These are phyloP conservation scores for Chitala chitala DNA, from an alignment of 2,113 vertebrate genomes.

Conservation along the genomic window DNA sequence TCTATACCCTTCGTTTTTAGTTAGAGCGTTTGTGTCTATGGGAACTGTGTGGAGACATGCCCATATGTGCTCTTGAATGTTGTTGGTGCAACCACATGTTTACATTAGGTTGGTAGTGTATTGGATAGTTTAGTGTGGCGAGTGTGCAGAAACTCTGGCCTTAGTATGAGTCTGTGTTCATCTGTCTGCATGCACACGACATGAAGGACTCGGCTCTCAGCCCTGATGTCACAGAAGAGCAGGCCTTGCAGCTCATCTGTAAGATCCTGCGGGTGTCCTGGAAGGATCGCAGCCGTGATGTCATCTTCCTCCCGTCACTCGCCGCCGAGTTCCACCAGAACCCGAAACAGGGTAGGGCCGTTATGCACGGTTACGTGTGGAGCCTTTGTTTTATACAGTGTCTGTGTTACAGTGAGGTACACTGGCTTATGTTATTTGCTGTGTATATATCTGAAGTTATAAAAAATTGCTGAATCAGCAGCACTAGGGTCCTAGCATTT, in stretches of 20 bases:
- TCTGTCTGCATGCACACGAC: neutral
- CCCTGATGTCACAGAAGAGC: conserved; percentile 89
- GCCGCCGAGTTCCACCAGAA: conserved; percentile 88
- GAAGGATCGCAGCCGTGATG: conserved; percentile 93
- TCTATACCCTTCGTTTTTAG: too few species aligned
- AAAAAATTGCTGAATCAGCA: too few species aligned
- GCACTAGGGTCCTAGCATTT: too few species aligned
- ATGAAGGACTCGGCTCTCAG: conserved; percentile 78
- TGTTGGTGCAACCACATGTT: neutral
- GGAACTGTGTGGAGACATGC: too few species aligned
- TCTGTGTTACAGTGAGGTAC: too few species aligned
- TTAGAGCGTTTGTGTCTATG: too few species aligned
- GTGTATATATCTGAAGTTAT: too few species aligned
- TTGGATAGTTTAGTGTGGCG: neutral
- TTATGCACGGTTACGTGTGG: too few species aligned
- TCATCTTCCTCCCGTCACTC: conserved; percentile 88
- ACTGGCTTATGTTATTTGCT: too few species aligned
- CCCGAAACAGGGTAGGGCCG: conserved; percentile 78
- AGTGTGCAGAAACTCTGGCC: too few species aligned
- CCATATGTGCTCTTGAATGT: neutral
- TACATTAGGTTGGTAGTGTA: neutral
- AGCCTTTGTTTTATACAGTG: too few species aligned
- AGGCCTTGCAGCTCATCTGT: conserved; percentile 94
- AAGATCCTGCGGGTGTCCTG: conserved; percentile 97
- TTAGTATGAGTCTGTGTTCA: neutral